These are phyloP conservation scores for Sinonovacula constricta DNA, from an alignment of 1,140 invertebrate species.

Conservation along the genomic window DNA sequence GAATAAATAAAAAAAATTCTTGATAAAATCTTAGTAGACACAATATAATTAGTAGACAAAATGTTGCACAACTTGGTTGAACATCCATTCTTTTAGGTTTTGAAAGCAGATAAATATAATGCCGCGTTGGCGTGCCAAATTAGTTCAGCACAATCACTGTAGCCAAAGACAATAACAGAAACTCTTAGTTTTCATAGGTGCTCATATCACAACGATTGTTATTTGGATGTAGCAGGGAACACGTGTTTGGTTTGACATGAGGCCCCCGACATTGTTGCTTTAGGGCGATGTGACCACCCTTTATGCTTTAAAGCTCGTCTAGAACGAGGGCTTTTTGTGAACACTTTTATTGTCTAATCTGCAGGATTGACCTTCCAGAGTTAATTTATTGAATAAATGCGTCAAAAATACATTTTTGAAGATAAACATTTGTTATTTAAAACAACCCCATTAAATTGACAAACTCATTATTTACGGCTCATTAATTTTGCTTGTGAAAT, in stretches of 20 bases:
- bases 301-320: constrained; percentile 96
- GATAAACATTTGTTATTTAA: too few species aligned
- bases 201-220: too few species aligned
- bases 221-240: constrained; percentile 70
- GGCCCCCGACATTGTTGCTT: constrained; percentile 86
- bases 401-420: too few species aligned
- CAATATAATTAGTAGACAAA: constrained; percentile 58
- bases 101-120: constrained; percentile 33
- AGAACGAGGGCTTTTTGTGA: constrained; percentile 95
- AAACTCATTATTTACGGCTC: too few species aligned
- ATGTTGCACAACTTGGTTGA: constrained; percentile 59
- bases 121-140: constrained; percentile 12
- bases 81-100: constrained; percentile 43
- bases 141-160: too few species aligned
- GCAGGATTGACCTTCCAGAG: constrained; percentile 91
- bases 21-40: constrained; percentile 33
- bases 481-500: too few species aligned
- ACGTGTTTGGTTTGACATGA: constrained; percentile 95
- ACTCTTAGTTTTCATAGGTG: too few species aligned
- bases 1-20: too few species aligned
- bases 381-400: too few species aligned
- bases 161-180: too few species aligned
- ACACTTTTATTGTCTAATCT: constrained; percentile 97
- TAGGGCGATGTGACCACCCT: constrained; percentile 95
- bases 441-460: too few species aligned